Evolutionary conservation across 2,797 vertebrate species (phyloP), one percentile per base, ranked within the genome.

Genomic region (Hephaestus fuliginosus): DNA sequence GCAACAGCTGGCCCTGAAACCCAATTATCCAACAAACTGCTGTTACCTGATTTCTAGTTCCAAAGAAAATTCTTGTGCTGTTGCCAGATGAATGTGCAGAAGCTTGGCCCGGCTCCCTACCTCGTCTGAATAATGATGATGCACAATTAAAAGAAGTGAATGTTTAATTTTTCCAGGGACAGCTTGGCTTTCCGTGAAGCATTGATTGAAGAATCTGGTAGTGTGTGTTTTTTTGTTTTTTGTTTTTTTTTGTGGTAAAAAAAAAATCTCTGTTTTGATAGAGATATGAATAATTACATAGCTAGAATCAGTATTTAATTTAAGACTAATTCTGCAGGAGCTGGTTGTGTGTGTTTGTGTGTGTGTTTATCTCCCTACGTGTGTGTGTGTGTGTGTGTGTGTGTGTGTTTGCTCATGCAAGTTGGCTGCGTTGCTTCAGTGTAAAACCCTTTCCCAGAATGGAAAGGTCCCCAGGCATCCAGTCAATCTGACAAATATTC

Each of bases 11-110:
- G 67, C 53, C 49, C 64, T 41, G 70, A 80, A 73, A 86, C 33
- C 56, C 61, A 87, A 85, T 87, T 88, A 85, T 74, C 72, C 64
- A 62, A 74, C 71, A 77, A 73, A 80, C 48, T 75, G 62, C 75
- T 80, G 74, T 65, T 72, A 85, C 79, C 84, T 83, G 60, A 52
- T 74, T 78, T 76, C 52, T 58, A 74, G 81, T 81, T 88, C 74
- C 85, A 88, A 86, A 67, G 73, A 76, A 74, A 41, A 63, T 14
- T 67, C 11, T 62, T 80, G 67, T 77, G 36, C 66, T 56, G 51
- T 60, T 80, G 83, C 84, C 84, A 84, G 55, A 80, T 82, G 44
- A 85, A 55, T 46, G 62, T 75, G 74, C 71, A 74, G 65, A 74
- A 53, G 55, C 28, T 84, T 81, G 82, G 71, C 79, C 20, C 46